These are phyloP conservation scores for Keiferia lycopersicella DNA, from an alignment of 2,888 invertebrate genomes.

Conservation along the genomic window DNA sequence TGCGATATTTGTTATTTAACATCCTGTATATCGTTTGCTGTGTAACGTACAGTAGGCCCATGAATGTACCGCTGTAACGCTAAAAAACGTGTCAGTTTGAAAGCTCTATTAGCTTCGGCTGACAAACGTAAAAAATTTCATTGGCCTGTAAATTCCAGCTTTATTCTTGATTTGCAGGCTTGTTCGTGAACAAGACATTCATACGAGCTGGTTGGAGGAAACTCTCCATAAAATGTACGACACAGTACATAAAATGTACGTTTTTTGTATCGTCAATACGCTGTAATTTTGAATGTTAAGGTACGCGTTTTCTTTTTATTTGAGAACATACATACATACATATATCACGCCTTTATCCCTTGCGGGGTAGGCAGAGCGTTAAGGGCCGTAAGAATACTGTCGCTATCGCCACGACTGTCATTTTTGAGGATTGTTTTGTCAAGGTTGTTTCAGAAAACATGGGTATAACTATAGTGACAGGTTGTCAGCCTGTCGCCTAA, in stretches of 20 bases:
- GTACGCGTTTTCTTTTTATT: too few relatives aligned
- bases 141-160: conserved; percentile 39
- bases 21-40: too few relatives aligned
- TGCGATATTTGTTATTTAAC: too few relatives aligned
- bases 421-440: too few relatives aligned
- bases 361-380: too few relatives aligned
- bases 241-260: background rate
- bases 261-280: background rate
- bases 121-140: conserved; percentile 44
- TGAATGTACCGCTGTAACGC: conserved; percentile 34
- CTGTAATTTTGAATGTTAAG: background rate
- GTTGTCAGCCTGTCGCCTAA: too few relatives aligned
- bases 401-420: too few relatives aligned
- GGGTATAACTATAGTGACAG: too few relatives aligned
- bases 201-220: background rate
- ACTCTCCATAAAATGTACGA: background rate
- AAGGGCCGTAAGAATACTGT: too few relatives aligned
- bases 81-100: conserved; percentile 39
- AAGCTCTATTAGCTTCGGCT: conserved; percentile 42
- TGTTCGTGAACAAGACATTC: conserved; percentile 26
- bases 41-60: background rate
- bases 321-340: too few relatives aligned
- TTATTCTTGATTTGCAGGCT: conserved; percentile 41
- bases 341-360: too few relatives aligned
- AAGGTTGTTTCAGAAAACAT: too few relatives aligned